phyloP scores from a whole-genome alignment of 2,113 vertebrate species.

The Limanda limanda region DNA sequence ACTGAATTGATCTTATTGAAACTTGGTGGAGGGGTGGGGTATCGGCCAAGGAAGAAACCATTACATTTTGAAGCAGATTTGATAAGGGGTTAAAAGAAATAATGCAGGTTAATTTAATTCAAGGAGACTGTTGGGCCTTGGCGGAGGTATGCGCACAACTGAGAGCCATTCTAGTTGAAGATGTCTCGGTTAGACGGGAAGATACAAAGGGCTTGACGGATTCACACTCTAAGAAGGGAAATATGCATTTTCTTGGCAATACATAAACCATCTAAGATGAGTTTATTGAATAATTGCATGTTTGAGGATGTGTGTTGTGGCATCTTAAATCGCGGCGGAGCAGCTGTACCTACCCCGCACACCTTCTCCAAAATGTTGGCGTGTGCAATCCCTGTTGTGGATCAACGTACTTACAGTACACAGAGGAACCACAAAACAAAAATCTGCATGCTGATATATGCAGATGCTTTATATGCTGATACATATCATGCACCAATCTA shows the following conservation, averaged over 20 bases:
- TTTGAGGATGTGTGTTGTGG: constrained; percentile 22
- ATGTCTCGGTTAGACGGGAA: no score
- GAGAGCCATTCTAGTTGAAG: no score
- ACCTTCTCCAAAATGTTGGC: constrained; percentile 40
- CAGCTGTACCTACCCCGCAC: constrained; percentile 36
- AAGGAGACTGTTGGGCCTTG: no score
- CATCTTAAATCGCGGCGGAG: constrained; percentile 55
- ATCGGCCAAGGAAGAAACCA: neutral
- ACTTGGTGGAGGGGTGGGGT: neutral
- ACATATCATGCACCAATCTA: neutral
- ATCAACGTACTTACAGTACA: constrained; percentile 19
- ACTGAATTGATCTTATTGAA: neutral
- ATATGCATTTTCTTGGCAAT: no score
- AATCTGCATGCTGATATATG: neutral
- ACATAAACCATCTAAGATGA: no score
- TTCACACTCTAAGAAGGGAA: no score
- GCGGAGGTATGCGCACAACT: no score
- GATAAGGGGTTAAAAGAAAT: no score
- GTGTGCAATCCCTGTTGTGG: constrained; percentile 8
- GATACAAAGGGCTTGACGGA: neutral
- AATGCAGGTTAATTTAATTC: no score
- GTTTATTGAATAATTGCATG: no score
- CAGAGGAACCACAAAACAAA: neutral
- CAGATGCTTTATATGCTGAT: no score
- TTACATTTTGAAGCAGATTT: neutral